Percentiles rank a stretch among this genome's conserved stretches.
These are phyloP conservation scores for Habropoda laboriosa DNA, from an alignment of 1,140 invertebrate genomes.

Conservation along the genomic window DNA sequence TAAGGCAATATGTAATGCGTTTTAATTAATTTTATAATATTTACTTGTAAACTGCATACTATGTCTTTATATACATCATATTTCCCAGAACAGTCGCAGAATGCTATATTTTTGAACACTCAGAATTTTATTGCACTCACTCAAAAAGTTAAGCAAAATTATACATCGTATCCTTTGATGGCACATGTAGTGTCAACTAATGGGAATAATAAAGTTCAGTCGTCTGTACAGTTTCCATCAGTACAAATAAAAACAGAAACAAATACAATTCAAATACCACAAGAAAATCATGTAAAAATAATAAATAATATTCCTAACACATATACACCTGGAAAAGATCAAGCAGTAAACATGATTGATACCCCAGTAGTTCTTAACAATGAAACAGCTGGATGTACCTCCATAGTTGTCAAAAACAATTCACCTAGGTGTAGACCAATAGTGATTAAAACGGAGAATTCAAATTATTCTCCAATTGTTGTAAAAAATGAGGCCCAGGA, in stretches of 20 bases:
- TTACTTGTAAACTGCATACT: not conserved
- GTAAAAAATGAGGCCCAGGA: conserved; percentile 74
- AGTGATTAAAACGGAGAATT: conserved; percentile 68
- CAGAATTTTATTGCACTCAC: conserved; percentile 81
- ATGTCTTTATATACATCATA: conserved; percentile 3
- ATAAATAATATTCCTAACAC: conserved; percentile 60
- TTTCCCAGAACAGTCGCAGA: conserved; percentile 73
- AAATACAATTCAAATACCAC: conserved; percentile 45
- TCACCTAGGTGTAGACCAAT: conserved; percentile 54
- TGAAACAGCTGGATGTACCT: conserved; percentile 29
- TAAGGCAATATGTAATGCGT: conserved; percentile 33
- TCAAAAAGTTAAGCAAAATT: conserved; percentile 76
- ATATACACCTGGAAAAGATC: conserved; percentile 38
- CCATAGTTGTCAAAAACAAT: conserved; percentile 65
- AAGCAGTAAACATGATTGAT: conserved; percentile 33
- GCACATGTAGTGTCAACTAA: conserved; percentile 65
- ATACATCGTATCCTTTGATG: conserved; percentile 66
- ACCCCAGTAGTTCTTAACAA: conserved; percentile 55
- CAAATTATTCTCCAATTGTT: conserved; percentile 70
- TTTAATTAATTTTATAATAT: conserved; percentile 6
- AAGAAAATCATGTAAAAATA: conserved; percentile 63
- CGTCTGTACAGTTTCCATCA: conserved; percentile 58
- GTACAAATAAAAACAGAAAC: conserved; percentile 44
- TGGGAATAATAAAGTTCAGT: conserved; percentile 53
- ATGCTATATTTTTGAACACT: conserved; percentile 81